Evolutionary conservation across 2,888 invertebrate genomes (phyloP).

Genomic region (Liopterus haemorrhoidalis): DNA sequence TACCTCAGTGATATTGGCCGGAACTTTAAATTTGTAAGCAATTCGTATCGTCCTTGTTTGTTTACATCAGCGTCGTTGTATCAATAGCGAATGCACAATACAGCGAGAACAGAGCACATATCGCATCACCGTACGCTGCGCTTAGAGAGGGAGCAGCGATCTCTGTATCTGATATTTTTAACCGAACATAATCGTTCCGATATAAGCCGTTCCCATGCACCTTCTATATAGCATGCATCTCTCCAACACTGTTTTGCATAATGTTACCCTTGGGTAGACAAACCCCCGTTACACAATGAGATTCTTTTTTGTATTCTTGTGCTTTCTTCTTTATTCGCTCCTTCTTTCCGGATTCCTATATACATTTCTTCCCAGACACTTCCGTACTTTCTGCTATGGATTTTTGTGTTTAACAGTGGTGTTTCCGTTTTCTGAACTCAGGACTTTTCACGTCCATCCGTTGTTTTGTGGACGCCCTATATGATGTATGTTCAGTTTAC

Average conservation of each 20-base stretch:
- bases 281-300: conserved; percentile 38
- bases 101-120: not conserved
- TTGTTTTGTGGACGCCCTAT: conserved; percentile 34
- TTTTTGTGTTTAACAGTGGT: conserved; percentile 39
- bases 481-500: conserved; percentile 30
- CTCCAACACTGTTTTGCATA: conserved; percentile 38
- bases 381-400: conserved; percentile 33
- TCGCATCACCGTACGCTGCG: no score
- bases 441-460: conserved; percentile 32
- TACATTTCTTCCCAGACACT: conserved; percentile 34
- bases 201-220: conserved; percentile 24
- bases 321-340: conserved; percentile 22
- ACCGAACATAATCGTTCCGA: conserved; percentile 29
- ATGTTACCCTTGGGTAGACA: conserved; percentile 42
- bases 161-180: conserved; percentile 27
- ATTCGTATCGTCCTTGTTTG: no score
- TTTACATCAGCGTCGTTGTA: no score
- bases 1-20: no score
- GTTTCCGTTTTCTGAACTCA: conserved; percentile 30
- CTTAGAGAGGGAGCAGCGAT: no score
- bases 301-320: conserved; percentile 40
- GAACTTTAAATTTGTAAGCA: no score
- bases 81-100: no score
- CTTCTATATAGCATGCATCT: conserved; percentile 15
- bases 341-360: conserved; percentile 37